Evolutionary conservation across 2,888 invertebrate genomes (phyloP).

Genomic region (Temnothorax ravouxi): DNA sequence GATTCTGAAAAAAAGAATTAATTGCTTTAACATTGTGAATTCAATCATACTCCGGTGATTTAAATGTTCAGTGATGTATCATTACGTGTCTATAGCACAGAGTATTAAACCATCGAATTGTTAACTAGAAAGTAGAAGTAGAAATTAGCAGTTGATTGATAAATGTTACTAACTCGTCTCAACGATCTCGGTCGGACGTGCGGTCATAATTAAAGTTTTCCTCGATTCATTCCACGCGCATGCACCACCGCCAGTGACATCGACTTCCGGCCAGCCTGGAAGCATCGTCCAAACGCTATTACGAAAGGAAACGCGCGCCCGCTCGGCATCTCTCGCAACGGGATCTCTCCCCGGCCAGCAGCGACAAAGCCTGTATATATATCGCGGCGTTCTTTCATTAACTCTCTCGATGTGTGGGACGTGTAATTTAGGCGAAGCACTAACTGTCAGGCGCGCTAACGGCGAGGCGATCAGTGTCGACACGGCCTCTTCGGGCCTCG

Average conservation of each 20-base stretch:
- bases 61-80: not conserved
- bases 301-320: slow-evolving; percentile 20
- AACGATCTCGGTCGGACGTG: not conserved
- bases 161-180: not conserved
- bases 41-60: not conserved
- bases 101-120: slow-evolving; percentile 2
- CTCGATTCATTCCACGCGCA: not conserved
- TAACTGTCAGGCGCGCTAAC: slow-evolving; percentile 55
- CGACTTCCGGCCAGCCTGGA: slow-evolving; percentile 27
- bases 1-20: not conserved
- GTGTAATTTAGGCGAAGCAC: slow-evolving; percentile 57
- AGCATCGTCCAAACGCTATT: not conserved
- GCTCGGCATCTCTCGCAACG: slow-evolving; percentile 23
- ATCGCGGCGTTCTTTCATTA: slow-evolving; percentile 45
- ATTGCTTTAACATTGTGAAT: not conserved
- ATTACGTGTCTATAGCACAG: not conserved
- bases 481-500: slow-evolving; percentile 37
- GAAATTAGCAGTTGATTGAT: slow-evolving; percentile 14
- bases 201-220: slow-evolving; percentile 22
- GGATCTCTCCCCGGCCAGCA: slow-evolving; percentile 32
- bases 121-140: slow-evolving; percentile 21
- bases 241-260: slow-evolving; percentile 4
- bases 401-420: slow-evolving; percentile 49
- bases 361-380: slow-evolving; percentile 51
- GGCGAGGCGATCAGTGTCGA: slow-evolving; percentile 59